Base-by-base conservation (phyloP, 2,888 invertebrate genomes). In the Chymomyza fuscimana region DNA sequence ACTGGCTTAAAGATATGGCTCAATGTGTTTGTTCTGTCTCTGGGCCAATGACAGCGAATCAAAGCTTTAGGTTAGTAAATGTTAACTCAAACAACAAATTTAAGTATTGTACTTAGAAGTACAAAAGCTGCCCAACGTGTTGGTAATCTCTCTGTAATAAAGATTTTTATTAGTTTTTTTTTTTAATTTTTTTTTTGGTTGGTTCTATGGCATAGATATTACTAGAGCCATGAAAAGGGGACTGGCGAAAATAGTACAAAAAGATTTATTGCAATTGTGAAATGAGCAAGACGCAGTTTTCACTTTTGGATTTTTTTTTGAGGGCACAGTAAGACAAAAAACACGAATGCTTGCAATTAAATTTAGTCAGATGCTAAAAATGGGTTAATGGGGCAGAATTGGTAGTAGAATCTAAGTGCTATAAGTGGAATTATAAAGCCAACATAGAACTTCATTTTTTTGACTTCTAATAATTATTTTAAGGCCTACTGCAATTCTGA, bases 241-340 rank as follows among this genome's bases (percentile, higher is more conserved):
- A 29, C 25, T 58, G 25, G 25, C 25, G 58, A 58, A 58, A 58
- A 58, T 25, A 29, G 25, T 25, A 58, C 58, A 22, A 22, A 19
- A 80, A 86, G 87, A 84, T 84, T 84, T 87, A 87, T 87, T 81
- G 79, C 86, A 74, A 56, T 80, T 80, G 81, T 74, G 79, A 81
- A 80, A 73, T 73, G 70, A 54, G 16, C 77, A 77, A 74, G 74
- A 79, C 71, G 32, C 65, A 72, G 73, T 74, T 87, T 84, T 84
- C 87, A 86, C 83, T 84, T 84, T 84, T 76, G 63, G 62, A 66
- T 77, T 69, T 5, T 32, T 9, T 12, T 36, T 50, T n/a, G 16
- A 22, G 40, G 58, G 32, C 66, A 61, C 25, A 36, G 59, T 36
- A 68, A 22, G 65, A 76, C 40, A 12, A 12, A 46, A 46, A 46